phyloP scores from a whole-genome alignment of 2,888 invertebrate species.

The Oegoconia quadripuncta region DNA sequence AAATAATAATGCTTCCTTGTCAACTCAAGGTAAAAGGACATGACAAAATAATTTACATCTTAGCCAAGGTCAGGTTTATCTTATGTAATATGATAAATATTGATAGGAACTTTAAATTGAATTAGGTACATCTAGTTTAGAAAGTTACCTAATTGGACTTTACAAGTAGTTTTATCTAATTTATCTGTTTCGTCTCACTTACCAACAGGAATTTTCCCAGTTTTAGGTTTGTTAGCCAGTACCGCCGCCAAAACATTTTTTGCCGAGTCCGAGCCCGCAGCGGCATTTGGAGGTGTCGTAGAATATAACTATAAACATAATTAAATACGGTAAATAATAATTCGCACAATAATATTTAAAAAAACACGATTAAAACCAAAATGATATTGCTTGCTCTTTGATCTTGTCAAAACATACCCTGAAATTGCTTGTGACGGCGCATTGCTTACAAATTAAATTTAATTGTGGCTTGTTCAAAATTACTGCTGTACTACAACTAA shows the following conservation, averaged over 20 bases:
- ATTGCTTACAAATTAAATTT: conserved; percentile 52
- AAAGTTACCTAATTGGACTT: too few relatives aligned
- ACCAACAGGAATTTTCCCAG: conserved; percentile 74
- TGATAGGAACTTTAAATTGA: too few relatives aligned
- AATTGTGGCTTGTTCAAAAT: conserved; percentile 54
- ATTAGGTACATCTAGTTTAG: too few relatives aligned
- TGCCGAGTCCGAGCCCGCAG: conserved; percentile 52
- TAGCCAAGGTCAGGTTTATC: too few relatives aligned
- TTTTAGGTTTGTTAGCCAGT: conserved; percentile 70
- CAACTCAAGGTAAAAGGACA: too few relatives aligned
- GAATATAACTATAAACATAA: conserved; percentile 54
- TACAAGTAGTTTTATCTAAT: too few relatives aligned
- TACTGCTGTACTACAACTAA: conserved; percentile 35
- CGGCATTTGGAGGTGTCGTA: conserved; percentile 38
- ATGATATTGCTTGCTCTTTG: not conserved
- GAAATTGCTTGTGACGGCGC: conserved; percentile 50
- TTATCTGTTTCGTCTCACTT: conserved; percentile 29
- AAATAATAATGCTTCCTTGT: too few relatives aligned
- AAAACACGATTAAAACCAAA: not conserved
- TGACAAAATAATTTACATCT: too few relatives aligned
- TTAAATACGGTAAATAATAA: conserved; percentile 9
- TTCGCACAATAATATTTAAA: conserved; percentile 10
- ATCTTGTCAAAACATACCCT: conserved; percentile 42
- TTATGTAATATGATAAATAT: too few relatives aligned
- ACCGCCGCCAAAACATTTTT: conserved; percentile 74